Evolutionary conservation across 2,113 vertebrate genomes (phyloP), one percentile per base, ranked within the genome.

Genomic region (Mola mola): DNA sequence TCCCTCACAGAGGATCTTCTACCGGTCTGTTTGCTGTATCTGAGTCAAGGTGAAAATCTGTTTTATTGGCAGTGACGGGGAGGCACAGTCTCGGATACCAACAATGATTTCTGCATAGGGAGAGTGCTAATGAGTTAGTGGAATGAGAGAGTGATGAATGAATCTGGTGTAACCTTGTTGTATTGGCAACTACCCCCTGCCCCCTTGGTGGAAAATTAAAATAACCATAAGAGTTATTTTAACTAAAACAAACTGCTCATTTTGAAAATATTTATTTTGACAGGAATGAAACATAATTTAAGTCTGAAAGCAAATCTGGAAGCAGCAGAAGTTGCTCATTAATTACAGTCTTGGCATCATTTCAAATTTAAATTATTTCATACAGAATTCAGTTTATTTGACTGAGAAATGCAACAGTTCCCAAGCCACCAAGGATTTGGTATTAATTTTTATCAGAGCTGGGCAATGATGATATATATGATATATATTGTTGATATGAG

Each of bases 21-120:
- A n/a, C 36, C 6, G 61, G 28, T 73, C 28, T 43, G 41, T 33
- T 68, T 31, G 53, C 71, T 53, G 67, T 79, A 48, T 60, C 76
- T 75, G 56, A 10, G 52, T 79, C 43, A 62, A 38, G 61, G 57
- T 33, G 78, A 65, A 72, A 44, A 62, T 84, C 63, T 60, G 44
- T 61, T 78, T 58, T 62, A 53, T 40, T 37, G 56, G 66, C 44
- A 73, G 29, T 42, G 66, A 72, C 53, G 59, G 37, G 34, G 33
- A 25, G 37, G 59, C 42, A 33, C 41, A 28, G 51, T 51, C 49
- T 73, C 26, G 63, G 74, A 76, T 57, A 66, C 57, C 55, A 56
- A 21, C 44, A 64, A 43, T 46, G 59, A 70, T 65, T 82, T 31
- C n/a, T 46, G 58, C 58, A 70, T 48, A n/a, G 58, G 55, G 43